These are phyloP conservation scores for Sitta carolinensis DNA, from an alignment of 2,797 vertebrate species.

Conservation along the genomic window DNA sequence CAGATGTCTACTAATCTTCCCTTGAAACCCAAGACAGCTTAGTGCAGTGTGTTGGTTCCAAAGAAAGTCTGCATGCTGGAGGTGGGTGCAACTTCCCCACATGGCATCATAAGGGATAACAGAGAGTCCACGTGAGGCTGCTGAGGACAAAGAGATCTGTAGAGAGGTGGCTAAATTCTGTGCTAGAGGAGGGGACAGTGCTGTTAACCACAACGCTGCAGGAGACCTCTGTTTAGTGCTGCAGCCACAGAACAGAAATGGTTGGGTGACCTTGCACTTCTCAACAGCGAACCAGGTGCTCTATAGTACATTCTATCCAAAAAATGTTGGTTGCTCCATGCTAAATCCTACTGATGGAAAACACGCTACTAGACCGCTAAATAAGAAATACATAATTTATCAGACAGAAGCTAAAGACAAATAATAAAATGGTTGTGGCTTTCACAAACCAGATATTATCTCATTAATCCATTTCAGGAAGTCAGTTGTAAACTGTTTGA, in stretches of 20 bases:
- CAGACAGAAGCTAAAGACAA: not conserved
- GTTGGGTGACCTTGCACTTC: accelerated
- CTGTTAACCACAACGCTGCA: not conserved
- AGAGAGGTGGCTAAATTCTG: not conserved
- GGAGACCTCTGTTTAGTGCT: not conserved
- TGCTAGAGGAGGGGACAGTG: not conserved
- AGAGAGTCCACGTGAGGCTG: not conserved
- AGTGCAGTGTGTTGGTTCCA: not conserved
- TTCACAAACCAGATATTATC: not conserved
- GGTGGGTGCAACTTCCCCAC: not conserved
- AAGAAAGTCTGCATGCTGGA: not conserved
- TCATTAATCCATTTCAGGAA: not conserved
- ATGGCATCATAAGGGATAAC: not conserved
- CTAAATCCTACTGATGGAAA: not conserved
- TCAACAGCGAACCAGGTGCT: not conserved
- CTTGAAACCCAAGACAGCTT: not conserved
- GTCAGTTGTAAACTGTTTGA: not conserved
- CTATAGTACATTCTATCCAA: not conserved
- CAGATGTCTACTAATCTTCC: not conserved
- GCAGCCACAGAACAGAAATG: not conserved
- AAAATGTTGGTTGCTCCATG: not conserved
- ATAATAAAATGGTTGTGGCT: not conserved
- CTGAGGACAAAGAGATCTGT: not conserved
- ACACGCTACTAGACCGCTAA: not conserved
- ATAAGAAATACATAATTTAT: not conserved